Evolutionary conservation across 2,113 vertebrate genomes (phyloP).

Genomic region (Bagarius yarrelli): DNA sequence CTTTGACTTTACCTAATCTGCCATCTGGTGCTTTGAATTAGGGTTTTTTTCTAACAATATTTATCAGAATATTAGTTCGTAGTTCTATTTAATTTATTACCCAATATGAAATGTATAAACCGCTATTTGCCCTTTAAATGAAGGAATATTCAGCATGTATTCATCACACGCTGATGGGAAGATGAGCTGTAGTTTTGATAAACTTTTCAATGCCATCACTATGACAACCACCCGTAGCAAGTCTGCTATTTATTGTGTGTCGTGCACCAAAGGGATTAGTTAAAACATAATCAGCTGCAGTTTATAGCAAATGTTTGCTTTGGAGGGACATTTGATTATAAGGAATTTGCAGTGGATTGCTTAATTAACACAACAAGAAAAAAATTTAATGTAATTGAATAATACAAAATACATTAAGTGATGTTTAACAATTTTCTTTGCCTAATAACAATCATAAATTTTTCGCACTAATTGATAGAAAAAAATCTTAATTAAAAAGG

Average conservation of each 20-base stretch:
- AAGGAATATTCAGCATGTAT: neutral
- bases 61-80: too few relatives aligned
- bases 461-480: too few relatives aligned
- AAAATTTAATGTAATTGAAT: too few relatives aligned
- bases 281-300: too few relatives aligned
- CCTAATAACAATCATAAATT: too few relatives aligned
- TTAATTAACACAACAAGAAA: too few relatives aligned
- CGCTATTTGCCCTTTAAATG: neutral
- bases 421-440: too few relatives aligned
- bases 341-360: too few relatives aligned
- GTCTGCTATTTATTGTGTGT: slow-evolving; percentile 10
- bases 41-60: neutral
- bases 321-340: too few relatives aligned
- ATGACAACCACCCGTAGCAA: slow-evolving; percentile 67
- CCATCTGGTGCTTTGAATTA: neutral
- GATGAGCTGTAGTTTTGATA: slow-evolving; percentile 52
- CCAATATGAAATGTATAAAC: neutral
- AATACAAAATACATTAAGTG: too few relatives aligned
- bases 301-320: too few relatives aligned
- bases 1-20: neutral
- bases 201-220: slow-evolving; percentile 71
- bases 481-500: too few relatives aligned
- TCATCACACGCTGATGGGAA: slow-evolving; percentile 33
- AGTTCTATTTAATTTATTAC: neutral
- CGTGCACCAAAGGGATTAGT: neutral